Evolutionary conservation across 2,797 vertebrate species (phyloP), one percentile per base, ranked within the genome.

Genomic region (Kryptopterus vitreolus): DNA sequence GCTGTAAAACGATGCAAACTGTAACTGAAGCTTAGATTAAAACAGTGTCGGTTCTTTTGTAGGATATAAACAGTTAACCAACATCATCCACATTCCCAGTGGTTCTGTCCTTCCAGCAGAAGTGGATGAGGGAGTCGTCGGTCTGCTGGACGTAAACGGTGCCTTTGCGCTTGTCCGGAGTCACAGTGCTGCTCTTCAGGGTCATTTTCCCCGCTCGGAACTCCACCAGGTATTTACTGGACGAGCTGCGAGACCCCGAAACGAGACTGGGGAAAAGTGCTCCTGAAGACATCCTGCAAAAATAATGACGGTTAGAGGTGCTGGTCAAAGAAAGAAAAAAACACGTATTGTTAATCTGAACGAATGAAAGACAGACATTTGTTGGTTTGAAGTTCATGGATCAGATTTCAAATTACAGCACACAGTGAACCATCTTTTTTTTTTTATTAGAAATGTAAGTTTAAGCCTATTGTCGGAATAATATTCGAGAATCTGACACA

Each of bases 41-140:
- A 18, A 18, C 52, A 33, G 26, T 8, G n/a, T 16, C n/a, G 1
- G 8, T 9, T 13, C 29, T 50, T 18, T 12, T 31, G 46, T 31
- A 26, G 2, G 26, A 31, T 31, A 29, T 70, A 18, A 69, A 12
- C 68, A 20, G 4, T 10, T 78, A 92, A 92, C 97, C 96, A 82
- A 99, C 97, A 70, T 98, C 97, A 13, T 98, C 97, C 1, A 98
- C 95, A 0, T 94, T 97, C 10, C 94, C 95, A 0, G 94, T 91
- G 7, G 96, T 96, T 88, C 97, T 90, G 90, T 98, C 97, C 87
- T 98, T 98, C 97, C 97, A 98, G 91, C 96, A 98, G 91, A 98
- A 98, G 89, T 98, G 97, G 62, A 98, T 97, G 80, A 98, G 94
- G 18, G 97, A 98, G 87, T 99, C 97, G 0, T 99, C 97, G 0